Base-by-base conservation (phyloP, 2,797 vertebrate genomes). In the Pangasius krempfi region DNA sequence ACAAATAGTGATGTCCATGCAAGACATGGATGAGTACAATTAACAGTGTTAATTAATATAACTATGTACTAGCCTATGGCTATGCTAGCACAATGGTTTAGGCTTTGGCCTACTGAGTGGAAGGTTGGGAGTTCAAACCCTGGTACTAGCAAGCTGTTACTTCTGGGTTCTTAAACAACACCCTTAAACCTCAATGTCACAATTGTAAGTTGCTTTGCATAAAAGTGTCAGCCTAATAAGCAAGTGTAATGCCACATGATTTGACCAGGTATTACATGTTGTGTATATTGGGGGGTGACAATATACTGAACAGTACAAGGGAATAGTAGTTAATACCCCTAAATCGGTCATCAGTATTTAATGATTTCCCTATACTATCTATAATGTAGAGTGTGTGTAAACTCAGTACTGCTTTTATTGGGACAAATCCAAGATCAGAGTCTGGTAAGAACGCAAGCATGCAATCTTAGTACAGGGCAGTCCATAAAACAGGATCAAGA, bases 1-100 rank as follows among this genome's bases (percentile, higher is more conserved):
- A 84, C 83, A 68, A 68, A 84, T 84, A 84, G 44, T n/a, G 37
- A 44, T 66, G 40, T 37, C 37, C 47, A 12, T 80, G 27, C 52
- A 84, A 58, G 40, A 52, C 30, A 9, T 47, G 78, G 25, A 40
- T 56, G 60, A 8, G 76, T 27, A 37, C 44, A 84, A 50, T 66
- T 30, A 66, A 27, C 4, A 1, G 60, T 84, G 16, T 70, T 84
- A 25, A n/a, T 60, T 54, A 10, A 47, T 84, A 14, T 6, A 22
- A 70, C 54, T 70, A 18, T 84, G 44, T 68, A 22, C 22, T 84
- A 52, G 52, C 4, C 3, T 1, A 12, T 22, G 47, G 4, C 44
- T 64, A 50, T 20, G 40, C 40, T 47, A 5, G 14, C 13, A 33
- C 62, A 52, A 4, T 52, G 44, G 2, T 14, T 52, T 2, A 52